Conservation (phyloP, 2,888 invertebrate genomes). For the Meghimatium bilineatum region DNA sequence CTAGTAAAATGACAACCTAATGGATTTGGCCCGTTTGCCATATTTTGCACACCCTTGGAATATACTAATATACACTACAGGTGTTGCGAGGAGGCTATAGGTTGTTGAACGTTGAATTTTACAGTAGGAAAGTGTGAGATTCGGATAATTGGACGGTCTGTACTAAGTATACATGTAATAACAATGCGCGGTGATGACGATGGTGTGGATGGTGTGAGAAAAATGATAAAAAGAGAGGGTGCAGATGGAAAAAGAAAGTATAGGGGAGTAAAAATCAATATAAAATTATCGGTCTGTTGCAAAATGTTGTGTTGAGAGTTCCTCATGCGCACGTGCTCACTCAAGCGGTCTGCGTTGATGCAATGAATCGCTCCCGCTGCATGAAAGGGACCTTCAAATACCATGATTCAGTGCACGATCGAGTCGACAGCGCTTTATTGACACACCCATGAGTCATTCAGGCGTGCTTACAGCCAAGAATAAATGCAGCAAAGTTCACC, state of each 20-base stretch:
- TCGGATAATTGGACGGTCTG: background rate
- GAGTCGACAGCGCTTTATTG: constrained; percentile 29
- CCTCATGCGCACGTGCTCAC: constrained; percentile 25
- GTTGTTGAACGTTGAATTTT: background rate
- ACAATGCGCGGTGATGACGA: background rate
- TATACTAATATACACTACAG: too few relatives aligned
- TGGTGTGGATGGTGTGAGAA: background rate
- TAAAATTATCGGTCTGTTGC: constrained; percentile 29
- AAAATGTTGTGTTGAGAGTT: constrained; percentile 24
- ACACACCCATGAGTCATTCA: constrained; percentile 32
- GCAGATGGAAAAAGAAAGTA: background rate
- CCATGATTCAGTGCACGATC: constrained; percentile 26
- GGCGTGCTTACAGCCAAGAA: constrained; percentile 17
- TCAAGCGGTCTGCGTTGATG: constrained; percentile 29
- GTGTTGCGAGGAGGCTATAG: too few relatives aligned
- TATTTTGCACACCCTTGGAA: too few relatives aligned
- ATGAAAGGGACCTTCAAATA: constrained; percentile 15
- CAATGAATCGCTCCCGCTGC: constrained; percentile 26
- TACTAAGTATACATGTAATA: background rate
- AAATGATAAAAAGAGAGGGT: too few relatives aligned
- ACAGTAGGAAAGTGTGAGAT: background rate
- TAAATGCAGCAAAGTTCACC: constrained; percentile 32
- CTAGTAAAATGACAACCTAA: too few relatives aligned
- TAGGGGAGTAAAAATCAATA: constrained; percentile 24
- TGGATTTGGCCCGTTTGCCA: too few relatives aligned